Evolutionary conservation across 2,888 invertebrate species (phyloP).

Genomic region (Chrysopilus asiliformis): DNA sequence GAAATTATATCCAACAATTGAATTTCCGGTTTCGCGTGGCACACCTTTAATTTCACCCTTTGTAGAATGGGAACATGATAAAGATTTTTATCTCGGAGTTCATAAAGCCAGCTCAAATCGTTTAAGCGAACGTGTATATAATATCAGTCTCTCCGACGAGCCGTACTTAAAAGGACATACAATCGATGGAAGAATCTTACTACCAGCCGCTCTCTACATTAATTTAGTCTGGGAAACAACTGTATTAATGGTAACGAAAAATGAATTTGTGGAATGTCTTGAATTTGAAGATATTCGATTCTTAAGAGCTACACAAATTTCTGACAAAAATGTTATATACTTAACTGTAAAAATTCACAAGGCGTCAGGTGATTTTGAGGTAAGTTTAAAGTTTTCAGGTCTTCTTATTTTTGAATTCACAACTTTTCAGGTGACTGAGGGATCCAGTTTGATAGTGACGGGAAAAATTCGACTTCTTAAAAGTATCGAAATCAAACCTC

Average conservation of each 20-base stretch:
- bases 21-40: constrained; percentile 73
- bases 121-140: not conserved
- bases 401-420: constrained; percentile 15
- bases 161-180: constrained; percentile 61
- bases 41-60: constrained; percentile 75
- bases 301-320: constrained; percentile 67
- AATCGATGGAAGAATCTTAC: constrained; percentile 56
- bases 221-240: constrained; percentile 65
- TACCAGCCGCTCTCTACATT: constrained; percentile 80
- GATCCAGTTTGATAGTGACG: constrained; percentile 53
- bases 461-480: constrained; percentile 48
- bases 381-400: constrained; percentile 15
- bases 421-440: constrained; percentile 46
- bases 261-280: constrained; percentile 55
- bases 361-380: constrained; percentile 47
- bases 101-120: too few relatives aligned
- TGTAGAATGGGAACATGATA: constrained; percentile 84
- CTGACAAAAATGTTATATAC: constrained; percentile 44
- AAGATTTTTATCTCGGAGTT: too few relatives aligned
- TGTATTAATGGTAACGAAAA: constrained; percentile 52
- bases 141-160: not conserved
- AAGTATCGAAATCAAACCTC: too few relatives aligned
- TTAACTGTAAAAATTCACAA: constrained; percentile 45
- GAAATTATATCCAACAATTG: constrained; percentile 59
- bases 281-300: constrained; percentile 76